These are phyloP conservation scores for Alouatta palliata DNA, from an alignment of 2,113 vertebrate genomes.

Conservation along the genomic window DNA sequence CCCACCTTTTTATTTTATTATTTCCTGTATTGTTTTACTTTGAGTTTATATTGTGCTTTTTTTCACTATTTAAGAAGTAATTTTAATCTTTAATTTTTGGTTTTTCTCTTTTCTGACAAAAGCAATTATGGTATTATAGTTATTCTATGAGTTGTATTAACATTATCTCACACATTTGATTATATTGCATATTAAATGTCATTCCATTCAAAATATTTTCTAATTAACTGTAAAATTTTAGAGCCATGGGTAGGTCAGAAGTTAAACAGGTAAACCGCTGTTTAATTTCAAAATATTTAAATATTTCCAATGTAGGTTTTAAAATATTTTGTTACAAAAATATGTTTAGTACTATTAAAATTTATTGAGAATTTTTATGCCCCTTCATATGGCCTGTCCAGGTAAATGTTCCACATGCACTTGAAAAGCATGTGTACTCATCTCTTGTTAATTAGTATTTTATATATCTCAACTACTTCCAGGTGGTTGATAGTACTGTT, in stretches of 20 bases:
- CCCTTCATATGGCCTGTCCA: background rate
- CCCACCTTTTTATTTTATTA: background rate
- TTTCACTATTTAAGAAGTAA: background rate
- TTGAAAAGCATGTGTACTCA: background rate
- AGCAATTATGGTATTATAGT: background rate
- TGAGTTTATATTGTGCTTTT: background rate
- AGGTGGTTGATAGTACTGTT: too few relatives aligned
- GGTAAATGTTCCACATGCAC: background rate
- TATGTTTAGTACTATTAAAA: background rate
- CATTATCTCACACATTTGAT: background rate
- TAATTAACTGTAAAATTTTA: background rate
- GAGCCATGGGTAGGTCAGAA: background rate
- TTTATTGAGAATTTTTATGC: background rate
- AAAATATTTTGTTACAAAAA: background rate
- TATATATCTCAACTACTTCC: background rate
- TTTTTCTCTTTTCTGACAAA: background rate
- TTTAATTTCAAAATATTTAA: background rate
- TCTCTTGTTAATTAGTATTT: background rate
- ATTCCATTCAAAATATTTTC: background rate
- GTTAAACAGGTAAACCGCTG: background rate
- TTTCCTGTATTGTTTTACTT: background rate
- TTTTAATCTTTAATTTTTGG: background rate
- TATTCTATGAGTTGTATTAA: background rate
- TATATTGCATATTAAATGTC: background rate
- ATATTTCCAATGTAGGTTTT: background rate